Conservation (phyloP, 2,113 vertebrate genomes). For the Rhinolophus ferrumequinum region DNA sequence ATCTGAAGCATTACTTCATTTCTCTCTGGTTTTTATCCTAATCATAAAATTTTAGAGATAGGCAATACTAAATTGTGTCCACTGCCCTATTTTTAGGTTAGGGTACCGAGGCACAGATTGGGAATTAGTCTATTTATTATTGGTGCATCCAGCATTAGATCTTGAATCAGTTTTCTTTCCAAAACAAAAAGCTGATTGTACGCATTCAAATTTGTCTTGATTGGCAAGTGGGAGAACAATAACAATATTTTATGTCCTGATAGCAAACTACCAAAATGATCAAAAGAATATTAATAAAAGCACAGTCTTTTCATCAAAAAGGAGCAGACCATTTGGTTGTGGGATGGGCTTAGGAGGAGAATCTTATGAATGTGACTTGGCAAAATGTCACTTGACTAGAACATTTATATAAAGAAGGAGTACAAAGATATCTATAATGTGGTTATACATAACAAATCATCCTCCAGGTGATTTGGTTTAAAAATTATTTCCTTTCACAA, state of each 20-base stretch:
- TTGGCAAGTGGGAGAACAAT: neutral
- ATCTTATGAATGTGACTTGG: neutral
- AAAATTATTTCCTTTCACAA: conserved; percentile 29
- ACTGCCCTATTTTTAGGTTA: neutral
- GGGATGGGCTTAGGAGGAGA: neutral
- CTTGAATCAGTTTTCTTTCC: neutral
- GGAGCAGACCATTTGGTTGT: neutral
- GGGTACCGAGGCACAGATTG: neutral
- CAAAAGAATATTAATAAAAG: neutral
- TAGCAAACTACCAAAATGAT: neutral
- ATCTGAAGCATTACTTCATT: neutral
- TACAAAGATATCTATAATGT: neutral
- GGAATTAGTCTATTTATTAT: neutral
- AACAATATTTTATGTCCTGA: neutral
- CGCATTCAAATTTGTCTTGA: neutral
- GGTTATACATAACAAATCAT: neutral
- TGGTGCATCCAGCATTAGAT: neutral
- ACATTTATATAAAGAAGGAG: neutral
- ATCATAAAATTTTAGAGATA: neutral
- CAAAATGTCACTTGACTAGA: neutral
- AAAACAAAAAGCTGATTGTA: neutral
- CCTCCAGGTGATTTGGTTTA: neutral
- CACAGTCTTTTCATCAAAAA: neutral
- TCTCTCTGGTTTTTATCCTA: neutral
- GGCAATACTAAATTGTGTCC: neutral